Base-by-base conservation (phyloP, 64 coral and sea anemone genomes). In the Orbicella faveolata region DNA sequence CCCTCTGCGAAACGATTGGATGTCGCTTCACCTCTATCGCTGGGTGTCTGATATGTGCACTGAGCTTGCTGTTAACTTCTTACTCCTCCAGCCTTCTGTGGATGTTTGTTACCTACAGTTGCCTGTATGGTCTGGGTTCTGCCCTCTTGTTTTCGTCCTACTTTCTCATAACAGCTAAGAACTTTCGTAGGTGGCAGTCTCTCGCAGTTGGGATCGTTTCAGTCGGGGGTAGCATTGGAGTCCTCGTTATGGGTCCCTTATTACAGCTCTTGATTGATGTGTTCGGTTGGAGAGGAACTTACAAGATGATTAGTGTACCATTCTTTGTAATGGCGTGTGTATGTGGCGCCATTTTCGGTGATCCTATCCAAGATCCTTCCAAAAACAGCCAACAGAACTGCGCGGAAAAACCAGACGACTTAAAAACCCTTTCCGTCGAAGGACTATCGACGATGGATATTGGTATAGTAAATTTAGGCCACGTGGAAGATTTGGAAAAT, bases 21-120 rank as follows among this genome's bases (percentile, higher is more conserved):
- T 75, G 77, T 41, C 75, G 88, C 41, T 70, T 39, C 77, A 80
- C 33, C 6, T 62, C 88, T 30, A 33, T 90, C 20, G 30, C 79
- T 72, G 88, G 88, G 15, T 57, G 37, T 69, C 14, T 72, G 13
- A 80, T 66, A 75, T 90, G 88, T 59, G 36, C 59, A 52, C 23
- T 53, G 23, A 90, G 88, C 61, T 37, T 90, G 23, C 12, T 80
- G 0, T 0, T 80, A 0, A 90, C 88, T 26, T 80, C 77, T 55
- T 90, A 65, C 53, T 67, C 63, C 23, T 67, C 52, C 26, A 80
- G 35, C 63, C 57, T 90, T 14, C 25, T 26, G 13, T 54, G 37
- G 26, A 64, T 90, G 75, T 90, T 79, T 59, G 68, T 81, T 9
- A 65, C 76, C 53, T 90, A 80, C 17, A 72, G 88, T n/a, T 17